phyloP scores from a whole-genome alignment of 2,888 invertebrate species.

The Rotaria magnacalcarata region DNA sequence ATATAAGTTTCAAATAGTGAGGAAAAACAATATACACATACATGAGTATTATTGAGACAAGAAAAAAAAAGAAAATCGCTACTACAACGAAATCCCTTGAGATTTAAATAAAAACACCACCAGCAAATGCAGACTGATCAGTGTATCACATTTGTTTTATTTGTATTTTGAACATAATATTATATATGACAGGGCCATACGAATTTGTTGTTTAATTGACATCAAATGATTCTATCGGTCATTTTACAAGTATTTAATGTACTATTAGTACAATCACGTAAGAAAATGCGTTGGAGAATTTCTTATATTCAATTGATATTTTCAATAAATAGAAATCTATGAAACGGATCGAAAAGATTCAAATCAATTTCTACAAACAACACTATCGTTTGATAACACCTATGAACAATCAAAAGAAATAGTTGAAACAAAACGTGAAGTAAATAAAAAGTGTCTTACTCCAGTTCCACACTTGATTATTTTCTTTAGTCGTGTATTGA shows the following conservation, averaged over 20 bases:
- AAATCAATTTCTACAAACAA: neutral
- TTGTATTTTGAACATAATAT: neutral
- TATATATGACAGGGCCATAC: too few relatives aligned
- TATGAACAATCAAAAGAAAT: conserved; percentile 18
- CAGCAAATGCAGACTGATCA: neutral
- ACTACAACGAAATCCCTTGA: neutral
- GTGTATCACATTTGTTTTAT: neutral
- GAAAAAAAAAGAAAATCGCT: neutral
- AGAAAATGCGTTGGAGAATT: neutral
- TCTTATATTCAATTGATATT: neutral
- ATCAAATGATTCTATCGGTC: neutral
- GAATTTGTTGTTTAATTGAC: neutral
- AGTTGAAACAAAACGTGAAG: conserved; percentile 1
- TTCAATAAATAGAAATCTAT: neutral
- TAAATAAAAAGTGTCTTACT: neutral
- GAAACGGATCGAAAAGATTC: neutral
- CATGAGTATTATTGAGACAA: neutral
- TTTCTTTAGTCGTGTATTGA: neutral
- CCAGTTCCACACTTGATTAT: neutral
- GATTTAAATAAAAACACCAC: neutral
- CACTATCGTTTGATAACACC: neutral
- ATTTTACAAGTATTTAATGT: neutral
- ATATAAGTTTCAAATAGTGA: neutral
- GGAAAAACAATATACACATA: neutral
- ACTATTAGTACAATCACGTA: neutral